These are phyloP conservation scores for Drosophila ironensis DNA, from an alignment of 1,140 invertebrate species.

Conservation along the genomic window DNA sequence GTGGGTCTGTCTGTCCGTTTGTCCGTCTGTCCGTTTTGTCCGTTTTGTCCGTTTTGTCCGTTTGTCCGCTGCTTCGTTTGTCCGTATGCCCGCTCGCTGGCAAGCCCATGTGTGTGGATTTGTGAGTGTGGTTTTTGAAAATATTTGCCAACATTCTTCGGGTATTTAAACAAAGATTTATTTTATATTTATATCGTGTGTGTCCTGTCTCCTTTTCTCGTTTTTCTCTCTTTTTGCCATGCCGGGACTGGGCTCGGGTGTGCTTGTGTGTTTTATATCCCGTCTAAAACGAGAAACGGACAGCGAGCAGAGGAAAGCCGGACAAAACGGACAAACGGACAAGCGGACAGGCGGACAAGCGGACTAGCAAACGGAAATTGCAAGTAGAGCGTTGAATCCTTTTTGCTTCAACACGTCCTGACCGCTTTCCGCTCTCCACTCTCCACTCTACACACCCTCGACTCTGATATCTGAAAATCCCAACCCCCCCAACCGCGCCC, in stretches of 20 bases:
- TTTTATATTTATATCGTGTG: conserved; percentile 66
- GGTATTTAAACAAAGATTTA: conserved; percentile 80
- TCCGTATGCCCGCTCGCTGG: neutral
- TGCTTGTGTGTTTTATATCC: conserved; percentile 18
- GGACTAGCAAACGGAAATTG: conserved; percentile 69
- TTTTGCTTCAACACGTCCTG: conserved; percentile 72
- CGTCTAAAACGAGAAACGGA: conserved; percentile 34
- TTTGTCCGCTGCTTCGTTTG: neutral
- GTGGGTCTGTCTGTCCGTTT: neutral
- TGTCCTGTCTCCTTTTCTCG: neutral
- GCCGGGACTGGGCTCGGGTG: neutral
- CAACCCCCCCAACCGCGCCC: too few species aligned
- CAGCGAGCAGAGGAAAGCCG: conserved; percentile 18
- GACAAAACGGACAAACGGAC: conserved; percentile 21
- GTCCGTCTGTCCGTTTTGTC: conserved; percentile 1
- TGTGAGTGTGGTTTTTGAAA: conserved; percentile 44
- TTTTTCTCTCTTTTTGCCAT: conserved; percentile 19
- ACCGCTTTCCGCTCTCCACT: neutral
- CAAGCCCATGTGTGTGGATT: neutral
- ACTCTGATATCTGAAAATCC: too few species aligned
- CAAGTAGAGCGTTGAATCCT: conserved; percentile 76
- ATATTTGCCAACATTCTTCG: conserved; percentile 77
- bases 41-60: conserved; percentile 3
- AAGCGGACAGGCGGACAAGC: conserved; percentile 24
- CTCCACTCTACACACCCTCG: too few species aligned